Evolutionary conservation across 1,140 invertebrate genomes (phyloP).

Genomic region (Drosophila ogumai): DNA sequence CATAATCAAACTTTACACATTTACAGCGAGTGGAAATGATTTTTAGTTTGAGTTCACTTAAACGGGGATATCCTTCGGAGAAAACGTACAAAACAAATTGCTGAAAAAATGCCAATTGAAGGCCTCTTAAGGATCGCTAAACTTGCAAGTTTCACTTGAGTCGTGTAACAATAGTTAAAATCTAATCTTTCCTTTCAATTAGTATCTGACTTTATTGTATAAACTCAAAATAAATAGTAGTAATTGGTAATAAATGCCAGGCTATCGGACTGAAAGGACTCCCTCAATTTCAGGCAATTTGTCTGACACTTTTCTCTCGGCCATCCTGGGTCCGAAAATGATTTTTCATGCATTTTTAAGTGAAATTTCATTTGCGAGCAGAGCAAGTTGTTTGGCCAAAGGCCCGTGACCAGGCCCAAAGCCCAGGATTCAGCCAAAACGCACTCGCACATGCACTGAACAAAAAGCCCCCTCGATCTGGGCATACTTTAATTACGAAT

Average conservation of each 20-base stretch:
- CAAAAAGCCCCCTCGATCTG: not conserved
- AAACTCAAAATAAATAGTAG: not conserved
- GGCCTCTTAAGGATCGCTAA: not conserved
- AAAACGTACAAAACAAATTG: not conserved
- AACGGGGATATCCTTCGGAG: not conserved
- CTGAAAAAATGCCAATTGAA: not conserved
- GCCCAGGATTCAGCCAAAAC: slow-evolving; percentile 38
- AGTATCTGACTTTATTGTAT: not conserved
- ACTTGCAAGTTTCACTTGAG: not conserved
- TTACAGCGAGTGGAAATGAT: slow-evolving; percentile 65
- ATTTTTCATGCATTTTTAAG: slow-evolving; percentile 77
- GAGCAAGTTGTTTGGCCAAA: slow-evolving; percentile 44
- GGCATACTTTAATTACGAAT: not conserved
- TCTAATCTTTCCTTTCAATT: not conserved
- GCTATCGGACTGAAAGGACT: slow-evolving; percentile 27
- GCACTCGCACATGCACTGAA: slow-evolving; percentile 22
- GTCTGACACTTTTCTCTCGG: slow-evolving; percentile 39
- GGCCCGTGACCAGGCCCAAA: slow-evolving; percentile 49
- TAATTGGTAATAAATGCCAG: slow-evolving; percentile 5
- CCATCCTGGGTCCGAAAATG: slow-evolving; percentile 53
- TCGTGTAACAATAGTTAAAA: not conserved
- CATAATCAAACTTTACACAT: slow-evolving; percentile 78
- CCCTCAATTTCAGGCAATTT: slow-evolving; percentile 46
- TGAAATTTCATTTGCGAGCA: slow-evolving; percentile 64
- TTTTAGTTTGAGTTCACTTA: slow-evolving; percentile 22